phyloP scores from a whole-genome alignment of 2,888 invertebrate genomes.

The Cenopis cana region DNA sequence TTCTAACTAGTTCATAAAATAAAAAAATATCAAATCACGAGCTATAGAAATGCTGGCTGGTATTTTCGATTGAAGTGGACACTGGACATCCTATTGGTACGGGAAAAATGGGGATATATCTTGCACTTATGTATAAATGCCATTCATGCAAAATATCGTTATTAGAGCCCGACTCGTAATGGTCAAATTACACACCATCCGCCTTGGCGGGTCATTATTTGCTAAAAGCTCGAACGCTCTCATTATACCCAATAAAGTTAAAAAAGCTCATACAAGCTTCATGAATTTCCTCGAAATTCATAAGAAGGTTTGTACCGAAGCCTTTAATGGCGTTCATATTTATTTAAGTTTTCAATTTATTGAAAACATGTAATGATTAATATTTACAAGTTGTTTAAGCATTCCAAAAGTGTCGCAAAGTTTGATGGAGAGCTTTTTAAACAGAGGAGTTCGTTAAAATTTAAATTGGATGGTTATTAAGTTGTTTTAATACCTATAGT shows the following conservation, averaged over 20 bases:
- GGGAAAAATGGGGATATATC: neutral
- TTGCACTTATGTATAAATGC: neutral
- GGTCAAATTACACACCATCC: slow-evolving; percentile 33
- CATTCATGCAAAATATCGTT: slow-evolving; percentile 15
- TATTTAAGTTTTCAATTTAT: slow-evolving; percentile 20
- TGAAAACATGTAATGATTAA: slow-evolving; percentile 24
- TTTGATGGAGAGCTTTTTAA: slow-evolving; percentile 24
- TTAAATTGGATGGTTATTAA: slow-evolving; percentile 17
- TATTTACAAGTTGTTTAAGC: slow-evolving; percentile 23
- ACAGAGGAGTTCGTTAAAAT: slow-evolving; percentile 18
- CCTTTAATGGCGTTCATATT: slow-evolving; percentile 23
- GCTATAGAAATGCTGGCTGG: too few species aligned
- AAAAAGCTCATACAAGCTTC: slow-evolving; percentile 17
- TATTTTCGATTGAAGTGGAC: too few species aligned
- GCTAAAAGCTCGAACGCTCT: slow-evolving; percentile 35
- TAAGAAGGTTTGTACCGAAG: slow-evolving; percentile 29
- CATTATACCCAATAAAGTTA: slow-evolving; percentile 28
- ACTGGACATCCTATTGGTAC: too few species aligned
- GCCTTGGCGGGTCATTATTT: slow-evolving; percentile 25
- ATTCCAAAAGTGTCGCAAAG: slow-evolving; percentile 23
- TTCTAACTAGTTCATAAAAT: too few species aligned
- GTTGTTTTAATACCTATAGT: slow-evolving; percentile 10
- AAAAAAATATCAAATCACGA: too few species aligned
- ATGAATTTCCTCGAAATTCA: slow-evolving; percentile 32
- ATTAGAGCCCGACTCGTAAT: slow-evolving; percentile 21